Conservation (phyloP, 2,797 vertebrate species). For the Falco biarmicus region DNA sequence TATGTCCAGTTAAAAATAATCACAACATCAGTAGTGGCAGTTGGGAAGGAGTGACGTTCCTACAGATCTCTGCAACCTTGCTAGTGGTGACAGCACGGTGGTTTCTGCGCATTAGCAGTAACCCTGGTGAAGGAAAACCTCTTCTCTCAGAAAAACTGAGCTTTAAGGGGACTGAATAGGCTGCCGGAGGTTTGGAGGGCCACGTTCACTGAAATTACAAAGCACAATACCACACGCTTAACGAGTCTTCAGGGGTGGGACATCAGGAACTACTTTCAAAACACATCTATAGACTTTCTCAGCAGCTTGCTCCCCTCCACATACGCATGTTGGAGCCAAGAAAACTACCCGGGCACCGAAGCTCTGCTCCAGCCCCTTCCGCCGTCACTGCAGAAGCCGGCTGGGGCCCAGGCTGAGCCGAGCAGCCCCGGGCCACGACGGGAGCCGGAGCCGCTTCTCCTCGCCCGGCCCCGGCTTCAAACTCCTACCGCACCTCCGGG, state of each 20-base stretch:
- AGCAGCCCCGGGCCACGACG: background rate
- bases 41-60: background rate
- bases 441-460: background rate
- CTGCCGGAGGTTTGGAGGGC: accelerated
- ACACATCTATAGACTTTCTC: accelerated
- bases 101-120: accelerated
- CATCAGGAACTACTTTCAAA: background rate
- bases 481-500: background rate
- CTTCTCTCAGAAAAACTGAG: background rate
- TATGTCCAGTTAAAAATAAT: background rate
- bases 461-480: background rate
- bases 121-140: background rate
- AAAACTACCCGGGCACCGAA: accelerated
- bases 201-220: background rate
- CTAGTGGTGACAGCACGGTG: accelerated
- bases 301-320: background rate
- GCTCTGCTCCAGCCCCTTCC: too few relatives aligned
- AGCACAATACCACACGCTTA: background rate
- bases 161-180: accelerated
- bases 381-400: too few relatives aligned
- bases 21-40: background rate
- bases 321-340: accelerated
- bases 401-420: background rate
- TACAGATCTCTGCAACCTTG: background rate
- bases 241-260: background rate